Percentiles rank a stretch among this genome's conserved stretches.
Conservation (phyloP, 2,113 vertebrate genomes). For the Orientallactaga bullata region DNA sequence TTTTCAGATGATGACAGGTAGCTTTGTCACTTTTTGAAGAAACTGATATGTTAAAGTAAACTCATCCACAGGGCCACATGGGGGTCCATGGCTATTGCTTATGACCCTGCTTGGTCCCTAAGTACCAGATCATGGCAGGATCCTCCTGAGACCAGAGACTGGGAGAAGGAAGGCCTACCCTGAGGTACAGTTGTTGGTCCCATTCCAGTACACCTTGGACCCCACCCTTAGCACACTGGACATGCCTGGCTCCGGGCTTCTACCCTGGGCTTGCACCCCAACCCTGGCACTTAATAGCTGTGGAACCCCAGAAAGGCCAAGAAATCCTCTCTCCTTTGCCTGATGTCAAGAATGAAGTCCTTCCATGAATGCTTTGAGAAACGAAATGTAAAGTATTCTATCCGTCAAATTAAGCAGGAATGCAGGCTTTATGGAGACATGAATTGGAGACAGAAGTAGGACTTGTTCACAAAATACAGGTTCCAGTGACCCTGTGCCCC, state of each 20-base stretch:
- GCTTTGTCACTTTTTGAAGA: background rate
- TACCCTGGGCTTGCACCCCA: background rate
- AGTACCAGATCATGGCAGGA: background rate
- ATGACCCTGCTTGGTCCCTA: too few relatives aligned
- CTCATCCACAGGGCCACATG: rapidly evolving
- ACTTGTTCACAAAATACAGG: background rate
- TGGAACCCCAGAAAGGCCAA: background rate
- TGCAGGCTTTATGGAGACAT: background rate
- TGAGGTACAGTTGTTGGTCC: background rate
- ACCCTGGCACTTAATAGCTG: background rate
- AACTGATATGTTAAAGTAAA: rapidly evolving
- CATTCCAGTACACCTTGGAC: background rate
- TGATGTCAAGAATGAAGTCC: background rate
- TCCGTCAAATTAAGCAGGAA: background rate
- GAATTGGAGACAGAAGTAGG: background rate
- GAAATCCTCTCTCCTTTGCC: background rate
- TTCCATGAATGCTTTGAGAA: background rate
- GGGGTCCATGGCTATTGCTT: background rate
- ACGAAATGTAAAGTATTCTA: background rate
- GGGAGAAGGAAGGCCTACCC: background rate
- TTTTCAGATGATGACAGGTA: background rate
- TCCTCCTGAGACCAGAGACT: too few relatives aligned
- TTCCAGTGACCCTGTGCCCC: background rate
- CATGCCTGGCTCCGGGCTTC: background rate
- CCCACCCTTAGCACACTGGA: background rate